phyloP scores from a whole-genome alignment of 2,797 vertebrate species.

The Peromyscus aztecus region DNA sequence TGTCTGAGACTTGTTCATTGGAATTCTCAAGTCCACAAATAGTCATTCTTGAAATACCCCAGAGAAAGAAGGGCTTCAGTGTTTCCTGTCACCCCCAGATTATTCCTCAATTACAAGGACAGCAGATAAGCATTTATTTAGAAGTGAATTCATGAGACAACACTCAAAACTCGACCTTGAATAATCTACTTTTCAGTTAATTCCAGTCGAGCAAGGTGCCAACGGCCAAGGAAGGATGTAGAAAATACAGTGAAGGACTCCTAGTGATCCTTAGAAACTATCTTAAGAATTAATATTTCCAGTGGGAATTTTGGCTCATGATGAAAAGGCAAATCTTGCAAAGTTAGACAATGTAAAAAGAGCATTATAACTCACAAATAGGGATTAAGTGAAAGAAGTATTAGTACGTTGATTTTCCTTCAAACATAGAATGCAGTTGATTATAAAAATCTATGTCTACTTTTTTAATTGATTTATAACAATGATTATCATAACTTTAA shows the following conservation, averaged over 20 bases:
- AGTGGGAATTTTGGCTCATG: background rate
- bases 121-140: constrained; percentile 15
- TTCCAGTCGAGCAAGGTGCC: background rate
- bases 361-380: background rate
- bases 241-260: background rate
- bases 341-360: background rate
- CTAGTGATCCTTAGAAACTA: background rate
- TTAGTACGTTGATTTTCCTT: background rate
- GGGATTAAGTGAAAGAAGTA: background rate
- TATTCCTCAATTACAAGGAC: background rate
- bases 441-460: background rate
- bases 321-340: constrained; percentile 36
- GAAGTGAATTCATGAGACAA: background rate
- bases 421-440: constrained; percentile 24
- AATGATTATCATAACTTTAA: constrained; percentile 5
- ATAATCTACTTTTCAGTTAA: constrained; percentile 3
- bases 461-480: constrained; percentile 16
- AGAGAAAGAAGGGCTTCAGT: background rate
- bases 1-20: background rate
- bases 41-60: background rate
- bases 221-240: constrained; percentile 25
- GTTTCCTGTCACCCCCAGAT: background rate
- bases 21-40: background rate
- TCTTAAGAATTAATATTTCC: background rate
- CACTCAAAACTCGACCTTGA: constrained; percentile 6